Conservation (phyloP, 2,113 vertebrate species). For the Empidonax alnorum region DNA sequence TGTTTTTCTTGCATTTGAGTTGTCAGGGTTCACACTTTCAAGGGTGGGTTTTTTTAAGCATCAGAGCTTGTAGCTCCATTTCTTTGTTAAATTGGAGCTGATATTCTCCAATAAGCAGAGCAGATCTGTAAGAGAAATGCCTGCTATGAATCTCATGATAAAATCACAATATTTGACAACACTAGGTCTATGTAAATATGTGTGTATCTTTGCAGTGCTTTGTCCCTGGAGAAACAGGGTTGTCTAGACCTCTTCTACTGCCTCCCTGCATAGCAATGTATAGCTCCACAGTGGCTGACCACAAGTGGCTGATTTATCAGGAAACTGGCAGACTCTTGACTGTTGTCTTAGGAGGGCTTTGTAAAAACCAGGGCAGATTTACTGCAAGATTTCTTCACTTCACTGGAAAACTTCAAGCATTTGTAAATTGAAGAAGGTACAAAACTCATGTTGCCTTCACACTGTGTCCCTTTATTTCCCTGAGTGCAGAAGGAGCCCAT, state of each 20-base stretch:
- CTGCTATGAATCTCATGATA: background rate
- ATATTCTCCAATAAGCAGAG: background rate
- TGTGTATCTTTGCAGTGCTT: background rate
- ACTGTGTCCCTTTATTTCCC: background rate
- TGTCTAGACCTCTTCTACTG: background rate
- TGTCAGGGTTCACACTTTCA: conserved; percentile 18
- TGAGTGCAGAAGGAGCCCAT: background rate
- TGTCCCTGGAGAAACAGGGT: background rate
- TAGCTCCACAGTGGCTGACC: conserved; percentile 2
- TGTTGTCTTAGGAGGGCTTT: background rate
- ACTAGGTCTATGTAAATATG: background rate
- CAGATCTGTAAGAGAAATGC: background rate
- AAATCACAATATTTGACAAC: conserved; percentile 15
- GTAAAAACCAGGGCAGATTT: background rate
- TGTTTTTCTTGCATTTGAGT: conserved; percentile 36
- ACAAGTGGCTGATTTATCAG: background rate
- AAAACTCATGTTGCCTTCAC: background rate
- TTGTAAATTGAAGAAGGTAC: background rate
- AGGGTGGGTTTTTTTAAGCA: background rate
- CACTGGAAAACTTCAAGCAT: background rate
- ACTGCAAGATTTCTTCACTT: background rate
- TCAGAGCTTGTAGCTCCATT: conserved; percentile 4
- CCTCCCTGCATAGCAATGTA: background rate
- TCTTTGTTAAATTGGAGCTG: conserved; percentile 1
- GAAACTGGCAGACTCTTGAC: background rate